These are phyloP conservation scores for Planococcus citri DNA, from an alignment of 1,140 invertebrate genomes.

Conservation along the genomic window DNA sequence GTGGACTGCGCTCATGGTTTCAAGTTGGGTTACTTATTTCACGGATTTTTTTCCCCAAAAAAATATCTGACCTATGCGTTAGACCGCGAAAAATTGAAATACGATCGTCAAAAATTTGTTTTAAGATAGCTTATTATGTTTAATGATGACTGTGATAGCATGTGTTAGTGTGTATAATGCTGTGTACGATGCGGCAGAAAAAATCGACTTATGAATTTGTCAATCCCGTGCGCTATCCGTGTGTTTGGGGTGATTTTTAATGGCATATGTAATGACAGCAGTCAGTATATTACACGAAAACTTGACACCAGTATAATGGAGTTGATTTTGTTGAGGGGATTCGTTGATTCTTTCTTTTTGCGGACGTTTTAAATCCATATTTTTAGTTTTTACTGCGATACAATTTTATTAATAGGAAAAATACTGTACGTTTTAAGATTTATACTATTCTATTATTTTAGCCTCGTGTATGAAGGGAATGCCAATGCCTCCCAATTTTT, in stretches of 20 bases:
- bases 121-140: neutral
- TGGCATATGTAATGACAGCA: no score
- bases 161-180: neutral
- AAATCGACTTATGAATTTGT: no score
- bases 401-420: neutral
- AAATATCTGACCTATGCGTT: no score
- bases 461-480: neutral
- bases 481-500: neutral
- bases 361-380: neutral
- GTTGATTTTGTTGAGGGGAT: neutral
- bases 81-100: no score
- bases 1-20: no score
- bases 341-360: neutral
- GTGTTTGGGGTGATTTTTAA: no score
- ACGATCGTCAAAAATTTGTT: no score
- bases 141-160: constrained; percentile 6
- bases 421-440: neutral
- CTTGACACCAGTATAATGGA: no score
- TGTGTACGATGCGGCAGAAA: neutral
- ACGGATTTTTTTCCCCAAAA: no score
- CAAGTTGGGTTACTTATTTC: no score
- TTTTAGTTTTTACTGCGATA: neutral
- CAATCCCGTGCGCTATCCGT: no score
- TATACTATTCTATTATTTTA: neutral
- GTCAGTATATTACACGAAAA: no score